Conservation (phyloP, 64 coral and sea anemone genomes). For the Montipora efflorescens region DNA sequence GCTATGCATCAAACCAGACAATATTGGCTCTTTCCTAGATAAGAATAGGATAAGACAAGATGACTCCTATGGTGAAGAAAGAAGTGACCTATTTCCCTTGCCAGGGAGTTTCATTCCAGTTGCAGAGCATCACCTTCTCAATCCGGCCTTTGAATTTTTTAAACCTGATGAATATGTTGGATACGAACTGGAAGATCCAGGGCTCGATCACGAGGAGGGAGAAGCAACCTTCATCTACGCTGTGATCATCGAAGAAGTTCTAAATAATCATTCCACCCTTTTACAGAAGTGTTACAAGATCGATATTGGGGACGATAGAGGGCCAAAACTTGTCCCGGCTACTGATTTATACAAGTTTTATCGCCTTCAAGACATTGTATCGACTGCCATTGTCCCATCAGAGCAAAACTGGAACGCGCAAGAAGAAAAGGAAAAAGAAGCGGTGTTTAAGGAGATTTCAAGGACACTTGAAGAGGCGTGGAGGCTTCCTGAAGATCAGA, state of each 20-base stretch:
- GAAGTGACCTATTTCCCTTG: constrained; percentile 20
- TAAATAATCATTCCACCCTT: neutral
- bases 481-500: constrained; percentile 7
- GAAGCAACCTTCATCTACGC: constrained; percentile 82
- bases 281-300: constrained; percentile 64
- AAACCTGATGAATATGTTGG: constrained; percentile 82
- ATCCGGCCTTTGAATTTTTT: constrained; percentile 56
- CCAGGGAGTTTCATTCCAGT: constrained; percentile 76
- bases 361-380: constrained; percentile 35
- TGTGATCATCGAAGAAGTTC: constrained; percentile 70
- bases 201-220: constrained; percentile 56
- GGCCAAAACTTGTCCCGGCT: constrained; percentile 49
- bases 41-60: constrained; percentile 52
- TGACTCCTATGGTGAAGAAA: constrained; percentile 7
- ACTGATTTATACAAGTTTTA: constrained; percentile 80
- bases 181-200: constrained; percentile 88
- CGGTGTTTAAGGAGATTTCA: neutral
- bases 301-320: constrained; percentile 64
- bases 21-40: constrained; percentile 63
- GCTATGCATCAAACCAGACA: constrained; percentile 7
- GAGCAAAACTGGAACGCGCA: neutral
- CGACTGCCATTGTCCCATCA: neutral
- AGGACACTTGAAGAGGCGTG: constrained; percentile 49
- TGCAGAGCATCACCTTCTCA: constrained; percentile 70
- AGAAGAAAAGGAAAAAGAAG: neutral